A percentile compares a stretch with the other conserved stretches of the same genome.
Conservation (phyloP, 1,140 invertebrate genomes). For the Steinernema feltiae region DNA sequence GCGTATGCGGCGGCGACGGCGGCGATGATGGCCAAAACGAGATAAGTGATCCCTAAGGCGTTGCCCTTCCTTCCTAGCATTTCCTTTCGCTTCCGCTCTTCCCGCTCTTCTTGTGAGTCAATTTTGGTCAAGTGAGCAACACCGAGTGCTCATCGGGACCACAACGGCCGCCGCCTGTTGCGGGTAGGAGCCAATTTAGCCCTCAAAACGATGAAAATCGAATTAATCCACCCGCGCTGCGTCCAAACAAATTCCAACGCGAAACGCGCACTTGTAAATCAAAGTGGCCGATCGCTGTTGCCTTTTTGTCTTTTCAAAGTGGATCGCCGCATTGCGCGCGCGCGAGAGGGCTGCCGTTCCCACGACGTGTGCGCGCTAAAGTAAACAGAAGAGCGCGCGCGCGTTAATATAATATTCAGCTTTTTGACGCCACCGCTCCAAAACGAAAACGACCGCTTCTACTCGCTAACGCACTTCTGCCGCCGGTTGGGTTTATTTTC, state of each 20-base stretch:
- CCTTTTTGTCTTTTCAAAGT: no score
- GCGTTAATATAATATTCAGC: constrained; percentile 5
- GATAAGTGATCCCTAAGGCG: constrained; percentile 10
- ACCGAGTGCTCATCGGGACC: no score
- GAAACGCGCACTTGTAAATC: background rate
- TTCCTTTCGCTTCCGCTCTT: background rate
- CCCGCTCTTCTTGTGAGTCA: no score
- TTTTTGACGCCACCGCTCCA: background rate
- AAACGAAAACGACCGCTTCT: background rate
- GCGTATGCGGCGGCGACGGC: no score
- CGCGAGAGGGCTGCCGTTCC: background rate
- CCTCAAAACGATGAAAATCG: background rate
- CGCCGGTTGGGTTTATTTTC: constrained; percentile 1
- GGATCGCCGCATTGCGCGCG: background rate
- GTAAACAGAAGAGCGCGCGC: background rate
- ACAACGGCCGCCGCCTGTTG: no score
- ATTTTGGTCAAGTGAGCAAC: constrained; percentile 8
- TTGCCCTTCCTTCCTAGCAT: background rate
- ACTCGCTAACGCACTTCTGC: background rate
- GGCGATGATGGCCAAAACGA: background rate
- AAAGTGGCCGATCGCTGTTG: no score
- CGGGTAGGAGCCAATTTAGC: background rate
- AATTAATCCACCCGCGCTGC: background rate
- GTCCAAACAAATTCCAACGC: background rate
- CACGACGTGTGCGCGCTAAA: background rate